Base-by-base conservation (phyloP, 2,888 invertebrate species). In the Elysia crispata region DNA sequence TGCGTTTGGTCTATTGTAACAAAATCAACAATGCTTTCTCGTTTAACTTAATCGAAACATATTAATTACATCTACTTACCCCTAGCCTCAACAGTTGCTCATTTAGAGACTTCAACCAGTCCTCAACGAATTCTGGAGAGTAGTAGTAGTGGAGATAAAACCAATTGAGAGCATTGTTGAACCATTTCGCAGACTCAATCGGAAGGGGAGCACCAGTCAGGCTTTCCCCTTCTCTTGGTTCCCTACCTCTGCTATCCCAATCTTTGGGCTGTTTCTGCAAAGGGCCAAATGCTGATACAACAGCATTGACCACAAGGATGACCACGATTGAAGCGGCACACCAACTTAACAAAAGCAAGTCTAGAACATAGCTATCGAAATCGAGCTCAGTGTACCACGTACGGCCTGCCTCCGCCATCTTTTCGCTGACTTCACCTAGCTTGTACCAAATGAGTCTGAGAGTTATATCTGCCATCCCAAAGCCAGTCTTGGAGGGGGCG, bases 71-170 rank as follows among this genome's bases (percentile, higher is more conserved):
- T 41, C n/a, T 67, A 87, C 89, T 84, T 86, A 92, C 92, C 89
- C 91, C 89, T 67, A 89, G 89, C 85, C 92, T 92, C 76, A 87
- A 89, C 25, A 91, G 91, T 60, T 92, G 91, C 23, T 92, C 92
- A 84, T 93, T 93, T 49, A 93, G 86, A 20, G 92, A 87, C 79
- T 88, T 87, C 31, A 93, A 87, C 92, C 93, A 92, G 57, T 91
- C 89, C 73, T 92, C 90, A 41, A 92, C 86, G 81, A 90, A 87
- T 70, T 89, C 88, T 23, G 91, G 91, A 33, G 87, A 86, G 57
- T 85, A 82, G 77, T 89, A 85, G 81, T 90, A 90, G 82, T 91
- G 89, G 28, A 89, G 84, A 81, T 90, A 91, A 72, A 91, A 85
- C 91, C 91, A 92, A 82, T 89, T 89, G 23, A 92, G 80, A 1